Conservation (phyloP, 1,140 invertebrate species). For the Euschistus heros region DNA sequence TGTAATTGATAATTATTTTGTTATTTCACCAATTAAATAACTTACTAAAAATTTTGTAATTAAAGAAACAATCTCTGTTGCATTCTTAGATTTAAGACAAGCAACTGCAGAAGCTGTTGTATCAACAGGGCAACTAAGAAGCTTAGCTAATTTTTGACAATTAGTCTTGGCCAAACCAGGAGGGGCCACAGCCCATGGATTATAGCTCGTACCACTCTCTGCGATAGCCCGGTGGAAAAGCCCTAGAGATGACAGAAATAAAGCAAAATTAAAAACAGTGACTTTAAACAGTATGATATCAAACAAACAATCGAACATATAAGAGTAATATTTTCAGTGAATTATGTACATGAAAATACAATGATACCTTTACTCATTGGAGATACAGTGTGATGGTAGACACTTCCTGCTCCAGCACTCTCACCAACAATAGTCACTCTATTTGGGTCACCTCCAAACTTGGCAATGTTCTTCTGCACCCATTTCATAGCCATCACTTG, state of each 20-base stretch:
- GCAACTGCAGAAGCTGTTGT: background rate
- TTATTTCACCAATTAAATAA: too few species aligned
- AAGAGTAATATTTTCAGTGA: background rate
- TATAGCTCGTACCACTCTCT: too few species aligned
- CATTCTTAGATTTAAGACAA: background rate
- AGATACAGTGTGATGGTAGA: constrained; percentile 24
- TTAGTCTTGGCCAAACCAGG: too few species aligned
- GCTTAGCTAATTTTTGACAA: too few species aligned
- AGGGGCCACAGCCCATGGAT: too few species aligned
- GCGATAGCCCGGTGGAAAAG: too few species aligned
- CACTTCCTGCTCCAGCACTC: constrained; percentile 23
- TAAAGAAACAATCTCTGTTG: too few species aligned
- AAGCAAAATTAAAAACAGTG: background rate
- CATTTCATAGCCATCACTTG: constrained; percentile 24
- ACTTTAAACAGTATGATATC: background rate
- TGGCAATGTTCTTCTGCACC: constrained; percentile 24
- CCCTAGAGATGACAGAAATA: background rate
- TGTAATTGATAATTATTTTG: too few species aligned
- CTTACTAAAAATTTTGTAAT: too few species aligned
- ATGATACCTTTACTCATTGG: constrained; percentile 22
- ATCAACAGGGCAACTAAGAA: background rate
- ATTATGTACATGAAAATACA: background rate
- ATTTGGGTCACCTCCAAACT: constrained; percentile 24
- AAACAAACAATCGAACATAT: background rate
- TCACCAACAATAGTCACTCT: constrained; percentile 24